These are phyloP conservation scores for Enhydra lutris DNA, from an alignment of 2,113 vertebrate species.

Conservation along the genomic window DNA sequence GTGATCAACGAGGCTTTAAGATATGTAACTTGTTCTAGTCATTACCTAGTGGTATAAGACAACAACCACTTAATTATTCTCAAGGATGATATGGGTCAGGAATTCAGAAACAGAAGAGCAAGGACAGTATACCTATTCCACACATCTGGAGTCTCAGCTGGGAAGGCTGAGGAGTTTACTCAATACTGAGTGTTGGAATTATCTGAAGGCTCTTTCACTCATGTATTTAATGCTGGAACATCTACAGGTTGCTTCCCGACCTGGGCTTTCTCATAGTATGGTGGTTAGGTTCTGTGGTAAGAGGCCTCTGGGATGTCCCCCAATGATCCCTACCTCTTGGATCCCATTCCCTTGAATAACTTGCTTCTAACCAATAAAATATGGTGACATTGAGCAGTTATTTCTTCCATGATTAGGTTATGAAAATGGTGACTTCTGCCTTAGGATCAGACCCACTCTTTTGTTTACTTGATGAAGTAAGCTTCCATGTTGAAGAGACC, in stretches of 20 bases:
- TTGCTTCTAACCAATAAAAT: conserved; percentile 22
- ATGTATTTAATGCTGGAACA: not conserved
- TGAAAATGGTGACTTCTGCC: not conserved
- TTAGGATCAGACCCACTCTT: not conserved
- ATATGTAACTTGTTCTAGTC: conserved; percentile 9
- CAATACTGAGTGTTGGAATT: not conserved
- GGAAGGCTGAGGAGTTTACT: not conserved
- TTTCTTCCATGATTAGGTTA: not conserved
- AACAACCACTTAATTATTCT: not conserved
- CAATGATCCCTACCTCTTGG: not conserved
- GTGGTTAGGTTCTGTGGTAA: not conserved
- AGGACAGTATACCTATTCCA: not conserved
- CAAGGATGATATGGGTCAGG: conserved; percentile 21
- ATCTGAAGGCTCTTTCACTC: conserved; percentile 4
- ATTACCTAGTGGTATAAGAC: not conserved
- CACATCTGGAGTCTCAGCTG: not conserved
- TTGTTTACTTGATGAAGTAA: not conserved
- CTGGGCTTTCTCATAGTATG: conserved; percentile 1
- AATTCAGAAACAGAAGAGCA: conserved; percentile 25
- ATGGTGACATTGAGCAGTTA: not conserved
- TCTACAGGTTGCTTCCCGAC: not conserved
- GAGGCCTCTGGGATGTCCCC: not conserved
- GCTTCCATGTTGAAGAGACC: not conserved
- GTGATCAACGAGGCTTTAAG: conserved; percentile 25
- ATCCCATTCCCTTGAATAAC: not conserved